Conservation (phyloP, 2,888 invertebrate species). For the Willowsia nigromaculata region DNA sequence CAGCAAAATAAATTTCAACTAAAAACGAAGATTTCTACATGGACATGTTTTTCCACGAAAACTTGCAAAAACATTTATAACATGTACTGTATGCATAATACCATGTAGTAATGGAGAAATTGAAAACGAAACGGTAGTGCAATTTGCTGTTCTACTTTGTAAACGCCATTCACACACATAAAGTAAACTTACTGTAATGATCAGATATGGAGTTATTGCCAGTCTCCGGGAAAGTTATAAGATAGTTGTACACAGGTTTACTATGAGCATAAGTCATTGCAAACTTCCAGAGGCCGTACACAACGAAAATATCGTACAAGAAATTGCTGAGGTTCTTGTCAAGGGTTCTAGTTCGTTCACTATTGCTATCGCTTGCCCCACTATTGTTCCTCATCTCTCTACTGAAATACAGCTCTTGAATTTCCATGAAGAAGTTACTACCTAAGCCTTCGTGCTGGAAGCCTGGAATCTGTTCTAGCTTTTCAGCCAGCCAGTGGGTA, state of each 20-base stretch:
- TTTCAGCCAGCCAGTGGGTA: constrained; percentile 31
- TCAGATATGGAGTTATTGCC: constrained; percentile 28
- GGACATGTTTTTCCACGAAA: too few species aligned
- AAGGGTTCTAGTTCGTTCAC: not conserved
- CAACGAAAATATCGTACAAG: constrained; percentile 67
- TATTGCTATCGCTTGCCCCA: not conserved
- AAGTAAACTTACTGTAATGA: constrained; percentile 42
- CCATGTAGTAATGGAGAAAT: not conserved
- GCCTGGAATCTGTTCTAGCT: constrained; percentile 33
- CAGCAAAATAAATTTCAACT: not conserved
- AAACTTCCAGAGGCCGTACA: constrained; percentile 65
- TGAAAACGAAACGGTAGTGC: not conserved
- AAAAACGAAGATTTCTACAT: too few species aligned
- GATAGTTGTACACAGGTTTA: constrained; percentile 71
- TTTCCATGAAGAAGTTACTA: constrained; percentile 31
- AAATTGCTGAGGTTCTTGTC: constrained; percentile 59
- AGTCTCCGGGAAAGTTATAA: constrained; percentile 57
- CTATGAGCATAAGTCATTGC: constrained; percentile 62
- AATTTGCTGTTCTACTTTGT: not conserved
- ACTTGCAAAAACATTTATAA: not conserved
- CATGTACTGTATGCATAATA: not conserved
- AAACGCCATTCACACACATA: not conserved
- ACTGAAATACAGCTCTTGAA: constrained; percentile 61
- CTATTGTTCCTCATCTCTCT: not conserved
- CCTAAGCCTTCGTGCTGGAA: constrained; percentile 1